Evolutionary conservation across 2,797 vertebrate genomes (phyloP).

Genomic region (Pitangus sulphuratus): DNA sequence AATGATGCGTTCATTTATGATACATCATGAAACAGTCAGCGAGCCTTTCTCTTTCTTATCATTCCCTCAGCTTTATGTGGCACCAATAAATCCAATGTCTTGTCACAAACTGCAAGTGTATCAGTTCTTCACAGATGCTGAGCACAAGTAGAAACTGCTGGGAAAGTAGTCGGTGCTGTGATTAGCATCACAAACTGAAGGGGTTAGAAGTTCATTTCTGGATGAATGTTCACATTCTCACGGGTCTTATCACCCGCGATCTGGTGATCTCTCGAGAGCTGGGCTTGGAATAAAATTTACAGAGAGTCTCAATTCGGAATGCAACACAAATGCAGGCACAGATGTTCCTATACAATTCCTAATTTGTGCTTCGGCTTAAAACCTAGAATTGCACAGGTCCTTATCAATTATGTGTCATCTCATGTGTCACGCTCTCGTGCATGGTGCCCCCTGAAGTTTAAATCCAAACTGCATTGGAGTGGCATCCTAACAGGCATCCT

Average conservation of each 20-base stretch:
- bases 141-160: neutral
- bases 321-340: slow-evolving; percentile 6
- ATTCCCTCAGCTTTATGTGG: neutral
- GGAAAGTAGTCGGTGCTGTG: neutral
- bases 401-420: neutral
- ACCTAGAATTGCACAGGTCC: slow-evolving; percentile 12
- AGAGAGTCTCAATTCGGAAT: neutral
- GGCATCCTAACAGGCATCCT: neutral
- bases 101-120: neutral
- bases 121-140: neutral
- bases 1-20: neutral
- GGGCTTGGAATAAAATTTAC: slow-evolving; percentile 20
- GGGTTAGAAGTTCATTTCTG: slow-evolving; percentile 24
- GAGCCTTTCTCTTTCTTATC: neutral
- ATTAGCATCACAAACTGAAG: slow-evolving; percentile 30
- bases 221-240: slow-evolving; percentile 20
- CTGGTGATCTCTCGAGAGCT: slow-evolving; percentile 6
- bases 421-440: neutral
- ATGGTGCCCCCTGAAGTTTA: neutral
- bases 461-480: neutral
- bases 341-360: slow-evolving; percentile 36
- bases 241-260: neutral
- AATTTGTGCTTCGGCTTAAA: slow-evolving; percentile 5
- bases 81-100: neutral
- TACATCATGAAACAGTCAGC: neutral